Percentiles rank a stretch among this genome's conserved stretches.
Evolutionary conservation across 1,140 invertebrate species (phyloP).

Genomic region (Trichonephila clavipes): DNA sequence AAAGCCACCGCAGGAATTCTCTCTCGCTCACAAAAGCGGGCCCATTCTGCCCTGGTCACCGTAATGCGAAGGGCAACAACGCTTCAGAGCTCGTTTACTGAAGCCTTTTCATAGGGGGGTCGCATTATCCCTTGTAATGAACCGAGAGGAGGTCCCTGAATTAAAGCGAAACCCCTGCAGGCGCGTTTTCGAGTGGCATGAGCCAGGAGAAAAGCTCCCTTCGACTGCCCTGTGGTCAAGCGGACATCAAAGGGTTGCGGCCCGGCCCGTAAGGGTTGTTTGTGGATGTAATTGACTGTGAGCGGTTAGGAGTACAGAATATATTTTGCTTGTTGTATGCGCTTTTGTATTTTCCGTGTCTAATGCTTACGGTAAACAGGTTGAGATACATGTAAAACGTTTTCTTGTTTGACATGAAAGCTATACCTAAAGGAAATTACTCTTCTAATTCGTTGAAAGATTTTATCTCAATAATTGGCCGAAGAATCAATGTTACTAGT

Average conservation of each 20-base stretch:
- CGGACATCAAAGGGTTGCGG: slow-evolving; percentile 57
- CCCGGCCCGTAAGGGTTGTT: slow-evolving; percentile 26
- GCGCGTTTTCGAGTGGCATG: slow-evolving; percentile 30
- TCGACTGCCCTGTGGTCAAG: neutral
- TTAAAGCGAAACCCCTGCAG: slow-evolving; percentile 56
- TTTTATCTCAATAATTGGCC: no score
- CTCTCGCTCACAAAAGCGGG: neutral
- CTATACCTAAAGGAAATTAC: neutral
- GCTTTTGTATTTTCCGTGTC: neutral
- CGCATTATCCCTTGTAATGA: slow-evolving; percentile 61
- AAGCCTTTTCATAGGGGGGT: neutral
- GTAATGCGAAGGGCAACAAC: slow-evolving; percentile 25
- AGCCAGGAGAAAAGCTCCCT: neutral
- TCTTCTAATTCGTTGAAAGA: no score
- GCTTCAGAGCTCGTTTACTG: slow-evolving; percentile 19
- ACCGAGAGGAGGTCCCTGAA: slow-evolving; percentile 40
- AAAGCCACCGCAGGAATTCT: slow-evolving; percentile 1
- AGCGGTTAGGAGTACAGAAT: neutral
- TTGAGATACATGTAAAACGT: neutral
- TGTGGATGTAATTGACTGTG: slow-evolving; percentile 57
- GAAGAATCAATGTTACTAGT: no score
- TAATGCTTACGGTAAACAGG: slow-evolving; percentile 7
- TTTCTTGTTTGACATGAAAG: neutral
- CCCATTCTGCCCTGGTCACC: neutral
- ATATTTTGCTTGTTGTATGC: neutral